Conservation (phyloP, 2,797 vertebrate genomes). For the Denticeps clupeoides region DNA sequence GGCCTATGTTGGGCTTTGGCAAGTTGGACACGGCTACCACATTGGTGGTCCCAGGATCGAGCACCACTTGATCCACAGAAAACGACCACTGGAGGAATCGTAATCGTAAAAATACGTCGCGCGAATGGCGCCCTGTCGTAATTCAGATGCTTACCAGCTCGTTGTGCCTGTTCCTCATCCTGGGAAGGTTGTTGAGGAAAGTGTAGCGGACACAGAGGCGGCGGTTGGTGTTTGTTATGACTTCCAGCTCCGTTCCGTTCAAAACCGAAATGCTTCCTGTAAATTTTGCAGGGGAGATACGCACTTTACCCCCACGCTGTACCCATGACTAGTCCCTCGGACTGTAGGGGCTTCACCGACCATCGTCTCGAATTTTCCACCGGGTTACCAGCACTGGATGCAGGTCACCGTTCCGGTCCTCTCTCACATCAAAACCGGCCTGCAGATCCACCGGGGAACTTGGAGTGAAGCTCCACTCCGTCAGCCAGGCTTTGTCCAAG, state of each 20-base stretch:
- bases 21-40: constrained; percentile 51
- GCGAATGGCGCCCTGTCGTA: neutral
- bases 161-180: constrained; percentile 23
- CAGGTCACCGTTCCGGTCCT: constrained; percentile 34
- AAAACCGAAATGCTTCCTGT: constrained; percentile 47
- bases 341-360: constrained; percentile 29
- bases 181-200: constrained; percentile 26
- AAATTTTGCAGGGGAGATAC: neutral
- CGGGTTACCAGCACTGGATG: constrained; percentile 42
- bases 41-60: constrained; percentile 47
- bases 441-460: constrained; percentile 34
- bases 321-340: too few relatives aligned
- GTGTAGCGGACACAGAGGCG: constrained; percentile 50
- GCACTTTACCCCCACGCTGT: neutral
- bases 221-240: constrained; percentile 40
- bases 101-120: neutral
- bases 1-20: constrained; percentile 45
- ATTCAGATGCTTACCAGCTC: neutral
- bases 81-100: constrained; percentile 50
- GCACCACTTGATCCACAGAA: constrained; percentile 41
- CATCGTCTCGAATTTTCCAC: constrained; percentile 54
- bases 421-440: constrained; percentile 17
- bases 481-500: constrained; percentile 33
- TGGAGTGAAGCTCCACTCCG: constrained; percentile 33
- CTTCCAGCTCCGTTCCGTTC: constrained; percentile 46